phyloP scores from a whole-genome alignment of 2,888 invertebrate genomes.

The Stictocephala bisonia region DNA sequence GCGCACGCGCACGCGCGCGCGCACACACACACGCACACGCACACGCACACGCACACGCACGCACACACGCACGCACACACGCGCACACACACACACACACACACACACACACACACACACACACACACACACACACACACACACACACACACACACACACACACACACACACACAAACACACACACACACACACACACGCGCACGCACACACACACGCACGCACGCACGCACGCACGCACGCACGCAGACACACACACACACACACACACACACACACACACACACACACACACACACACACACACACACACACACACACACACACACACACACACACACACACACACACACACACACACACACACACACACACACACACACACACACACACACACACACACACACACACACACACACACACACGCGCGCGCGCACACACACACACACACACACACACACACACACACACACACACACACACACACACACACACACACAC shows the following conservation, averaged over 20 bases:
- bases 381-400: neutral
- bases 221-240: no score
- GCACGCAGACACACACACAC: no score
- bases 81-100: no score
- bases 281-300: constrained; percentile 9
- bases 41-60: no score
- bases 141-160: neutral
- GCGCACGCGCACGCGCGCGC: no score
- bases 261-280: neutral
- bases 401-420: neutral
- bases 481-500: neutral
- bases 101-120: no score
- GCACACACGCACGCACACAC: no score
- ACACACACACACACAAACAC: no score
- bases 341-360: neutral
- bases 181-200: neutral
- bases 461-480: neutral
- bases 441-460: neutral
- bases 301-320: neutral
- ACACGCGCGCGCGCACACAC: neutral
- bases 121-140: no score
- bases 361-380: neutral
- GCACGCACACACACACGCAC: neutral
- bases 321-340: neutral
- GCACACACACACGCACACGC: no score